phyloP scores from a whole-genome alignment of 2,888 invertebrate species.

The Lasioglossum marginatum region DNA sequence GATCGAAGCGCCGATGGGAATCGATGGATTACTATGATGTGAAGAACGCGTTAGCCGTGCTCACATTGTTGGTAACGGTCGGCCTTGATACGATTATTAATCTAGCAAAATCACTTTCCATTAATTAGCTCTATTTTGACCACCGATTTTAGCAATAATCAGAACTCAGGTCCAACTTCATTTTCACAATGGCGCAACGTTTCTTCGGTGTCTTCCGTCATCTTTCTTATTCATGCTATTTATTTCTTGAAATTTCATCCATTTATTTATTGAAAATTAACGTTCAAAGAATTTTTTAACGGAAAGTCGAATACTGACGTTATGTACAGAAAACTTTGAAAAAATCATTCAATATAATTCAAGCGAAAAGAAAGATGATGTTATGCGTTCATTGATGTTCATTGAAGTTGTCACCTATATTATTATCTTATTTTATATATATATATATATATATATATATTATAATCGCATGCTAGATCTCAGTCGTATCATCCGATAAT shows the following conservation, averaged over 20 bases:
- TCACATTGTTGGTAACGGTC: slow-evolving; percentile 32
- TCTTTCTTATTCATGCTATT: background rate
- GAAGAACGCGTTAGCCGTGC: slow-evolving; percentile 43
- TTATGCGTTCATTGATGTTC: background rate
- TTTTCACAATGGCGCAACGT: background rate
- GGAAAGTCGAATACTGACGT: background rate
- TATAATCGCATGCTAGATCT: slow-evolving; percentile 30
- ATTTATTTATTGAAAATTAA: background rate
- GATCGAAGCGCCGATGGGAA: slow-evolving; percentile 72
- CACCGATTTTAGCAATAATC: background rate
- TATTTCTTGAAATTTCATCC: no score
- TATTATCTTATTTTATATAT: slow-evolving; percentile 20
- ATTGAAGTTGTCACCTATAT: background rate
- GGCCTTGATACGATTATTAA: slow-evolving; percentile 44
- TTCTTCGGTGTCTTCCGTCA: background rate
- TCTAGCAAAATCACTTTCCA: slow-evolving; percentile 29
- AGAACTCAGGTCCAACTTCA: background rate
- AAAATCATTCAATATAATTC: background rate
- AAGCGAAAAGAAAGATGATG: background rate
- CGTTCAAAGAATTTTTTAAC: background rate
- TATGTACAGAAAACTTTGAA: background rate
- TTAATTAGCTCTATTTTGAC: background rate
- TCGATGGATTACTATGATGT: slow-evolving; percentile 61
- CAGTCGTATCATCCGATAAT: slow-evolving; percentile 33
- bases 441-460: background rate